phyloP scores from a whole-genome alignment of 2,888 invertebrate species.

The Merodon equestris region DNA sequence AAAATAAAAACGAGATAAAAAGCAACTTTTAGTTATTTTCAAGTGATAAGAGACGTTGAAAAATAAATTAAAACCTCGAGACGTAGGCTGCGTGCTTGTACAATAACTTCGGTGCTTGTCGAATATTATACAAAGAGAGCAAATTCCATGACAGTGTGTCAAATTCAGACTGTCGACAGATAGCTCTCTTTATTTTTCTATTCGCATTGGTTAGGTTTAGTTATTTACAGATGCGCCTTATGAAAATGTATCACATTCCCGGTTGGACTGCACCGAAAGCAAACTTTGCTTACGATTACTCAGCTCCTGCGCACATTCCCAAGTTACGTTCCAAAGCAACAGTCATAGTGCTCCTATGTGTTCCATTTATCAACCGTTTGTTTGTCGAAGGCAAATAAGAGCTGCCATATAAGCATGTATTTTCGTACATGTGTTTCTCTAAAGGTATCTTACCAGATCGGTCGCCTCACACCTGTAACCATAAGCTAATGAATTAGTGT shows the following conservation, averaged over 20 bases:
- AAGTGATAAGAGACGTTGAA: too few relatives aligned
- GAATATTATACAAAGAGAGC: conserved; percentile 99
- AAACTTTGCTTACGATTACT: too few relatives aligned
- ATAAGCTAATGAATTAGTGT: conserved; percentile 45
- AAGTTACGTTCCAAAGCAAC: conserved; percentile 4
- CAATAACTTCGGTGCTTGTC: conserved; percentile 79
- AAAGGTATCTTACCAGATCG: conserved; percentile 10
- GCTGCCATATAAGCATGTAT: conserved; percentile 38
- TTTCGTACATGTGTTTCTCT: conserved; percentile 5
- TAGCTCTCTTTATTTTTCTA: conserved; percentile 97
- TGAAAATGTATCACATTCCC: neutral
- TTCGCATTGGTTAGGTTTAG: conserved; percentile 71
- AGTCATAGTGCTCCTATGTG: conserved; percentile 42
- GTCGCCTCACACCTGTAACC: conserved; percentile 48
- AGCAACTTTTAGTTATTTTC: too few relatives aligned
- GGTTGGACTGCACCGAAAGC: conserved; percentile 14
- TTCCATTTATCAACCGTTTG: conserved; percentile 56
- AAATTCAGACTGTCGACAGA: conserved; percentile 99
- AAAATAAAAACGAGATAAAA: too few relatives aligned
- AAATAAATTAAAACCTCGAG: too few relatives aligned
- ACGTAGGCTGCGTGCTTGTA: too few relatives aligned
- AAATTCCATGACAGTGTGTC: conserved; percentile 99
- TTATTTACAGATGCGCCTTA: neutral
- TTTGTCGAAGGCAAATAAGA: conserved; percentile 52
- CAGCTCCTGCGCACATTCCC: conserved; percentile 9